phyloP scores from a whole-genome alignment of 2,113 vertebrate species.

The Panthera uncia region DNA sequence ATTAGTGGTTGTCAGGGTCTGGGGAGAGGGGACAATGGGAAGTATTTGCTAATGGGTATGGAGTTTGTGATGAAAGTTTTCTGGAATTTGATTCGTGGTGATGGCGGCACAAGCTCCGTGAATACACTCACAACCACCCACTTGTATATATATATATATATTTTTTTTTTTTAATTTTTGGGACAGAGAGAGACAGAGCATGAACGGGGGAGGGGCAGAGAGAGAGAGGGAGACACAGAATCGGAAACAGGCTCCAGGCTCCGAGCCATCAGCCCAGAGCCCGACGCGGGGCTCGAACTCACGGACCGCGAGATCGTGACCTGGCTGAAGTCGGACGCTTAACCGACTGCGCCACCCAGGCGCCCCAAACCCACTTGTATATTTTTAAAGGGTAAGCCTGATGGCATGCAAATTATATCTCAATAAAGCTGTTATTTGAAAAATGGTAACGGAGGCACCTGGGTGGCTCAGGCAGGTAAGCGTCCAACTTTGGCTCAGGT shows the following conservation, averaged over 20 bases:
- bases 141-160: too few species aligned
- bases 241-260: too few species aligned
- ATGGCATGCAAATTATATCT: background rate
- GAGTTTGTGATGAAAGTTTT: background rate
- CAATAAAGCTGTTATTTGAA: background rate
- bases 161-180: too few species aligned
- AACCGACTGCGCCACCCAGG: too few species aligned
- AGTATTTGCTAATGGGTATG: background rate
- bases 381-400: background rate
- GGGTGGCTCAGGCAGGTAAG: background rate
- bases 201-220: too few species aligned
- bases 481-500: background rate
- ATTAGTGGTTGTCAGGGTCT: background rate
- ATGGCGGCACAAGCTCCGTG: background rate
- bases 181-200: too few species aligned
- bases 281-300: too few species aligned
- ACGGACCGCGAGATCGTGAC: too few species aligned
- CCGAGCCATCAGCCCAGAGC: too few species aligned
- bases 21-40: background rate
- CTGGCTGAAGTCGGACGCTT: too few species aligned
- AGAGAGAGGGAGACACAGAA: too few species aligned
- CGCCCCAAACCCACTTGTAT: background rate
- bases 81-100: background rate
- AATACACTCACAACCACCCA: background rate
- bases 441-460: accelerated